phyloP scores from a whole-genome alignment of 2,797 vertebrate genomes.

The Serranus cabrilla region DNA sequence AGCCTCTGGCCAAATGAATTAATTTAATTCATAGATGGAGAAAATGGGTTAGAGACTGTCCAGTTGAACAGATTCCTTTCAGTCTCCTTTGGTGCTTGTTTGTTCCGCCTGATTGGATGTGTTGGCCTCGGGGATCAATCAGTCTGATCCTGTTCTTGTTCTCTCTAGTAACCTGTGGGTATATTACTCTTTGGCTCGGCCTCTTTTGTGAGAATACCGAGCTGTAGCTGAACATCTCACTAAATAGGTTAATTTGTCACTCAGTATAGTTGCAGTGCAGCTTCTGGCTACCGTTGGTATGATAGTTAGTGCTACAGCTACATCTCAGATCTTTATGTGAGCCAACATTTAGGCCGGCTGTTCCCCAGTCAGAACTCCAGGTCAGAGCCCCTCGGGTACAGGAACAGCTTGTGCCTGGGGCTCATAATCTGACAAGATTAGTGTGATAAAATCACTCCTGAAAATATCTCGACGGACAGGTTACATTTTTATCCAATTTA shows the following conservation, averaged over 20 bases:
- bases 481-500: constrained; percentile 28
- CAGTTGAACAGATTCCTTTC: constrained; percentile 42
- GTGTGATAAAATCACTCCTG: constrained; percentile 38
- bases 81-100: constrained; percentile 47
- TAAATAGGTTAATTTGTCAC: constrained; percentile 39
- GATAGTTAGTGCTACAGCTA: constrained; percentile 5
- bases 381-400: neutral
- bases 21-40: constrained; percentile 56
- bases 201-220: constrained; percentile 29
- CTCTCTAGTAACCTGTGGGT: constrained; percentile 40
- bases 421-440: constrained; percentile 56
- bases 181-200: constrained; percentile 40
- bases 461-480: constrained; percentile 22
- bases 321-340: constrained; percentile 11
- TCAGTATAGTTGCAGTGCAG: constrained; percentile 26
- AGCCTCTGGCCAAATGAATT: constrained; percentile 47
- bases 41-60: constrained; percentile 35
- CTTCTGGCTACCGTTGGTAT: constrained; percentile 35
- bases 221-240: constrained; percentile 24
- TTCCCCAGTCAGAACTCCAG: neutral
- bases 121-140: constrained; percentile 41
- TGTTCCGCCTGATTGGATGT: constrained; percentile 49
- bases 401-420: constrained; percentile 45
- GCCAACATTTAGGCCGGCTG: constrained; percentile 10
- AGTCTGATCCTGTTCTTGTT: constrained; percentile 42